A percentile compares a stretch with the other conserved stretches of the same genome.
Conservation (phyloP, 2,113 vertebrate genomes). For the Hemicordylus capensis region DNA sequence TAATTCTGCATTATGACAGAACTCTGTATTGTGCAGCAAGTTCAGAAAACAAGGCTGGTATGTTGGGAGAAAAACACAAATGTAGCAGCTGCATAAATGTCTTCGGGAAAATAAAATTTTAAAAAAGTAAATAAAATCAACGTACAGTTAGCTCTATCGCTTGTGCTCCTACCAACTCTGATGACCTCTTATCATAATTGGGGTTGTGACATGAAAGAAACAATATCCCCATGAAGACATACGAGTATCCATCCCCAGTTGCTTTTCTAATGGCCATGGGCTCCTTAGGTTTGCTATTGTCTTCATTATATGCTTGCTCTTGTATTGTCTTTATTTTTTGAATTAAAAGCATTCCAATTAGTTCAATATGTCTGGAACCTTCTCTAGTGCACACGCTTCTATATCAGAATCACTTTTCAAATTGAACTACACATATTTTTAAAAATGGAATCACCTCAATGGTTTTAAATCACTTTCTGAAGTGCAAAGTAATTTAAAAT, state of each 20-base stretch:
- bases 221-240: background rate
- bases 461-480: slow-evolving; percentile 84
- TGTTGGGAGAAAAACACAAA: slow-evolving; percentile 7
- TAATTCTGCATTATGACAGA: background rate
- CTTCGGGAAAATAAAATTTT: slow-evolving; percentile 42
- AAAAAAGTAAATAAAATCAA: no score
- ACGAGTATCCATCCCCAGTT: slow-evolving; percentile 32
- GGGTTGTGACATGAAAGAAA: background rate
- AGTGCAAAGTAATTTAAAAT: slow-evolving; percentile 83
- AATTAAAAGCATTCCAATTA: slow-evolving; percentile 71
- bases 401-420: slow-evolving; percentile 78
- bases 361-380: slow-evolving; percentile 60
- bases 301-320: slow-evolving; percentile 68
- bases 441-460: slow-evolving; percentile 79
- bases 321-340: slow-evolving; percentile 41
- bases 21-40: background rate
- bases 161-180: slow-evolving; percentile 30
- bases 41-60: slow-evolving; percentile 1
- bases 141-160: slow-evolving; percentile 1
- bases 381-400: slow-evolving; percentile 65
- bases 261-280: slow-evolving; percentile 23
- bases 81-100: background rate
- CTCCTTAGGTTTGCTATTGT: slow-evolving; percentile 44
- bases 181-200: slow-evolving; percentile 20
- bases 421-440: slow-evolving; percentile 74